phyloP scores from a whole-genome alignment of 2,113 vertebrate species.

The Anarhynchus alexandrinus region DNA sequence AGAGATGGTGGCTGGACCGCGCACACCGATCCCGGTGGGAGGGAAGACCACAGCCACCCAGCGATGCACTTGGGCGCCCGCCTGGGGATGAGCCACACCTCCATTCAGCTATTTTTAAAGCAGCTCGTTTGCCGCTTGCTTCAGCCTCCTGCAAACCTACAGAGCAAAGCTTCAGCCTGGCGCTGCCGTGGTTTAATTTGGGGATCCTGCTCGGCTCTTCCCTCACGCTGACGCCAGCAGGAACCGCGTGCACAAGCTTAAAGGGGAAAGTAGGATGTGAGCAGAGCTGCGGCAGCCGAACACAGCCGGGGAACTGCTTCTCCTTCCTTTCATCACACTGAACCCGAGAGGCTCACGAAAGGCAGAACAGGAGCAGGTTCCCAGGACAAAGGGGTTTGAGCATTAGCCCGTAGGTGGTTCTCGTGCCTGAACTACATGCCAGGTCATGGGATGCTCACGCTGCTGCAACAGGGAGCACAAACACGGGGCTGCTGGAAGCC shows the following conservation, averaged over 20 bases:
- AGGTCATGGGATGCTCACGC: accelerated
- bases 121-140: not conserved
- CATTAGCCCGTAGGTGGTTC: not conserved
- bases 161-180: not conserved
- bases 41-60: not conserved
- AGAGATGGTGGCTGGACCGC: accelerated
- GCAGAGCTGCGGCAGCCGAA: not conserved
- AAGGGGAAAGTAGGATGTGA: slow-evolving; percentile 2
- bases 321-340: not conserved
- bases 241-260: not conserved
- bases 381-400: not conserved
- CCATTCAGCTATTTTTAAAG: not conserved
- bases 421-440: accelerated
- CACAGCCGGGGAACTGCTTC: not conserved
- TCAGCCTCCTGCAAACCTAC: not conserved
- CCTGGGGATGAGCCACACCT: not conserved
- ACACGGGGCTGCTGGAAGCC: not conserved
- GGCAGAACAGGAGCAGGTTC: not conserved
- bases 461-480: not conserved
- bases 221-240: not conserved
- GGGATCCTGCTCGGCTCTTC: slow-evolving; percentile 27
- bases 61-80: not conserved
- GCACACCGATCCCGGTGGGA: accelerated
- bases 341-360: accelerated
- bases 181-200: not conserved